These are phyloP conservation scores for Callithrix jacchus DNA, from an alignment of 2,113 vertebrate species.

Conservation along the genomic window DNA sequence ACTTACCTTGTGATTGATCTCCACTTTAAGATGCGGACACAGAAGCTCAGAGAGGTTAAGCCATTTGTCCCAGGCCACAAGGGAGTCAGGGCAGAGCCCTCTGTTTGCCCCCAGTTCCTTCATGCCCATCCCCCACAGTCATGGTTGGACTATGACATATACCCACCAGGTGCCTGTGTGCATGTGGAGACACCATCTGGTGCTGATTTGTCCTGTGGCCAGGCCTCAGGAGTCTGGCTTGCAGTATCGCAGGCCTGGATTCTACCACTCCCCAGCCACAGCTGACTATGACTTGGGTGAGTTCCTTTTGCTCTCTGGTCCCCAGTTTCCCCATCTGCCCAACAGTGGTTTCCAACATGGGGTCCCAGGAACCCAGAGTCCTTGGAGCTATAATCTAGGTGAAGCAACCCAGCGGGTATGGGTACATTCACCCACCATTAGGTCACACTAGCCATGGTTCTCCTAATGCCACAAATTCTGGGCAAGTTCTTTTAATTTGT, in stretches of 20 bases:
- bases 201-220: too few species aligned
- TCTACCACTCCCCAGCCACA: not conserved
- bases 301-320: not conserved
- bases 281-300: not conserved
- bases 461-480: not conserved
- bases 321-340: not conserved
- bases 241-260: not conserved
- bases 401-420: not conserved
- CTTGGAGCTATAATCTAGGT: not conserved
- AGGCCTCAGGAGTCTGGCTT: not conserved
- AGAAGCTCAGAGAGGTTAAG: not conserved
- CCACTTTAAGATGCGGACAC: not conserved
- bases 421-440: not conserved
- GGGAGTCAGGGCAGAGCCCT: not conserved
- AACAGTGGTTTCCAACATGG: not conserved
- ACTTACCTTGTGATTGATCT: not conserved
- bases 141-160: not conserved
- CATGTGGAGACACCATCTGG: too few species aligned
- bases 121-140: accelerated
- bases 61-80: not conserved
- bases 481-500: not conserved
- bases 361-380: not conserved
- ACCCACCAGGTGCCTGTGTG: not conserved
- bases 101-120: not conserved
- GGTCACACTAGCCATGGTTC: not conserved